Conservation (phyloP, 1,140 invertebrate species). For the Myzus persicae region DNA sequence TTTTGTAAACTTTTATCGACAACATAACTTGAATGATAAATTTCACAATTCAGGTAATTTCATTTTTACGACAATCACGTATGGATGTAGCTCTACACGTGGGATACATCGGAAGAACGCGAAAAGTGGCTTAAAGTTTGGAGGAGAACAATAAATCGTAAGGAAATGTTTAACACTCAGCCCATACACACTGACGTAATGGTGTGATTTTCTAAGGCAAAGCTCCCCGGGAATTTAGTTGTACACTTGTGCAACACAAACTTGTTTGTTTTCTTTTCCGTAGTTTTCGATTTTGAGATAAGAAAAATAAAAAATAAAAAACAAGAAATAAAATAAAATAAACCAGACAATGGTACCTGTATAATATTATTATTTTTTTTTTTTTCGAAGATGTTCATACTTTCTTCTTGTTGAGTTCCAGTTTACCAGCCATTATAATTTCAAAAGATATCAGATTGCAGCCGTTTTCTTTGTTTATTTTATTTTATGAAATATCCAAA, state of each 20-base stretch:
- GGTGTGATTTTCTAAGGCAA: constrained; percentile 18
- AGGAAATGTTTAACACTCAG: constrained; percentile 34
- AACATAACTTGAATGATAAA: constrained; percentile 11
- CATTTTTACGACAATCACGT: constrained; percentile 28
- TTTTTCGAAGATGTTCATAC: constrained; percentile 4
- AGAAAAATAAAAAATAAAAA: not conserved
- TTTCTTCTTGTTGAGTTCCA: not conserved
- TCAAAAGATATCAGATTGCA: not conserved
- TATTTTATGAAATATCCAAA: not conserved
- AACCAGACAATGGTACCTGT: constrained; percentile 1
- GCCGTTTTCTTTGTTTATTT: not conserved
- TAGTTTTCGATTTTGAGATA: constrained; percentile 39
- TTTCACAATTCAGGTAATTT: constrained; percentile 21
- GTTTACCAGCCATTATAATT: not conserved
- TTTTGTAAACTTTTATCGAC: constrained; percentile 38
- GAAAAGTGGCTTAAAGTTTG: constrained; percentile 31
- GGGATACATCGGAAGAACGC: not conserved
- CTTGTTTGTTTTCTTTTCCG: constrained; percentile 7
- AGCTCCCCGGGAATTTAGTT: constrained; percentile 1
- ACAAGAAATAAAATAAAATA: constrained; percentile 15
- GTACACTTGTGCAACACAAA: constrained; percentile 18
- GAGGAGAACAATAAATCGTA: constrained; percentile 33
- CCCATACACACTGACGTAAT: constrained; percentile 23
- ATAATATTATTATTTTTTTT: not conserved
- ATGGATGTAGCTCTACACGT: too few relatives aligned